Percentiles rank a stretch among this genome's conserved stretches.
Evolutionary conservation across 37 sponge, comb jelly and placozoan species (phyloP).

Genomic region (Dysidea cf. avara): DNA sequence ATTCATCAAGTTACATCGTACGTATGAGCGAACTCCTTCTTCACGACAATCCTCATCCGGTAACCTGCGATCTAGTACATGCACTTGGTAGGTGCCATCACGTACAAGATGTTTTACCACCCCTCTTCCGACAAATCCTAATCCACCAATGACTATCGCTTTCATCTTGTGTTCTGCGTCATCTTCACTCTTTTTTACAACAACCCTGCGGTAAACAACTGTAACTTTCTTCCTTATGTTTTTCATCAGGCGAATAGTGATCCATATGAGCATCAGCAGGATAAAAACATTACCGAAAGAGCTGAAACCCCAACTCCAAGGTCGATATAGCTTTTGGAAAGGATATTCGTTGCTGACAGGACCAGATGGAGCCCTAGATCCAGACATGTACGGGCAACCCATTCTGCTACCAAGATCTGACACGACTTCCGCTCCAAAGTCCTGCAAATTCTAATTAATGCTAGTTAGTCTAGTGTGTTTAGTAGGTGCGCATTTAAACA

Average conservation of each 20-base stretch:
- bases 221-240: neutral
- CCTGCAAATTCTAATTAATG: no score
- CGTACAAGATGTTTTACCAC: slow-evolving; percentile 21
- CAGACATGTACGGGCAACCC: no score
- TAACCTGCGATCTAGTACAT: slow-evolving; percentile 45
- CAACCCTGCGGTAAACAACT: slow-evolving; percentile 26
- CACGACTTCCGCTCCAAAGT: no score
- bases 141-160: slow-evolving; percentile 54
- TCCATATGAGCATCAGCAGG: slow-evolving; percentile 25
- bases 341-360: no score
- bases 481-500: no score
- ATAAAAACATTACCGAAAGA: slow-evolving; percentile 52
- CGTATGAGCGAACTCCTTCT: slow-evolving; percentile 39
- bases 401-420: no score
- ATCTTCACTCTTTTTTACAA: neutral
- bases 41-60: slow-evolving; percentile 33
- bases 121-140: slow-evolving; percentile 24
- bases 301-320: slow-evolving; percentile 77
- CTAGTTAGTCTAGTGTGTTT: no score
- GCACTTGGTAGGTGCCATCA: slow-evolving; percentile 53
- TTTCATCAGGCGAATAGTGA: neutral
- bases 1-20: slow-evolving; percentile 34
- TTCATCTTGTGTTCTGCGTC: neutral
- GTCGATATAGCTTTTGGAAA: slow-evolving; percentile 63
- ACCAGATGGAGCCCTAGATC: no score